These are phyloP conservation scores for Mesembrinibis cayennensis DNA, from an alignment of 2,113 vertebrate genomes.

Conservation along the genomic window DNA sequence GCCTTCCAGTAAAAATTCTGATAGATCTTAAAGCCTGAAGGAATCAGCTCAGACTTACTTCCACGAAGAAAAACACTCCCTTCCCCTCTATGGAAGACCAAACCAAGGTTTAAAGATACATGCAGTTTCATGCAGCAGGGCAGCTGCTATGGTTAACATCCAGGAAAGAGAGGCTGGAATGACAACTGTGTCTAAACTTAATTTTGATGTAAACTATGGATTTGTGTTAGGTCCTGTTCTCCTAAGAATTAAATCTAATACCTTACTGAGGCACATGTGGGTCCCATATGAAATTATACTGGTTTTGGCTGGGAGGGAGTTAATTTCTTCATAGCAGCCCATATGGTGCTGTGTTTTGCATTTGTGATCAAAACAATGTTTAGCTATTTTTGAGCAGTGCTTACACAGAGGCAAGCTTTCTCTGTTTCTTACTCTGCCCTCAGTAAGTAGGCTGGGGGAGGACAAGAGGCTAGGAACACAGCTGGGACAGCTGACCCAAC, in stretches of 20 bases:
- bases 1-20: not conserved
- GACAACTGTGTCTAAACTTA: not conserved
- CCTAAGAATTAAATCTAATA: not conserved
- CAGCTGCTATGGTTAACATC: not conserved
- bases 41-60: not conserved
- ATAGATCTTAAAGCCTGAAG: not conserved
- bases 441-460: not conserved
- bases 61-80: not conserved
- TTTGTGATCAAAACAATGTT: not conserved
- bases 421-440: rapidly evolving
- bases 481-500: not conserved
- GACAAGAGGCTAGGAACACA: not conserved
- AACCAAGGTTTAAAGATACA: not conserved
- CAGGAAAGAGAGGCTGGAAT: not conserved
- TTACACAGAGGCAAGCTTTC: not conserved
- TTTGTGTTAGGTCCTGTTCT: not conserved
- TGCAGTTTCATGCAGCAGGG: not conserved
- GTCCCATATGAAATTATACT: not conserved
- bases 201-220: not conserved
- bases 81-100: not conserved
- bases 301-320: not conserved
- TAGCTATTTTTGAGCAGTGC: not conserved
- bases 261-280: not conserved
- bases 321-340: not conserved
- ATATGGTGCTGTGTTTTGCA: not conserved